Conservation (phyloP, 1,140 invertebrate genomes). For the Orchestia grillus region DNA sequence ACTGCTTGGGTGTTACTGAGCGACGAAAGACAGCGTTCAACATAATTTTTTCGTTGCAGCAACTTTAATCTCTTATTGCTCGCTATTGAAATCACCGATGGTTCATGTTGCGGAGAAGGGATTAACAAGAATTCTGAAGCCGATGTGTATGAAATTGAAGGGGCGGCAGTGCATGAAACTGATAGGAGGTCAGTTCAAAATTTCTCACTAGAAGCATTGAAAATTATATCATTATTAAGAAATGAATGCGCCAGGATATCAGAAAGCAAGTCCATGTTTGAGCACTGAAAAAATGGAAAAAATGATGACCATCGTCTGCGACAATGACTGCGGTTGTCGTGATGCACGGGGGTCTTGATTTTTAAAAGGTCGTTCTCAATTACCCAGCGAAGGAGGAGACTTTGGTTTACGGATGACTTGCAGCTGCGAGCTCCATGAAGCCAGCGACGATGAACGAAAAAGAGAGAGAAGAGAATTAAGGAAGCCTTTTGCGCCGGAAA, state of each 20-base stretch:
- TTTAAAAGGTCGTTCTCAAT: neutral
- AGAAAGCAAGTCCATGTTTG: neutral
- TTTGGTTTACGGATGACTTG: neutral
- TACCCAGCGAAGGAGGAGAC: neutral
- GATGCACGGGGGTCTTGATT: neutral
- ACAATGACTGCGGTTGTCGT: neutral
- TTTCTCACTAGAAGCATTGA: neutral
- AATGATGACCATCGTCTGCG: neutral
- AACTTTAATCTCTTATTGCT: no score
- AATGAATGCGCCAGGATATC: neutral
- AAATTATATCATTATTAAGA: neutral
- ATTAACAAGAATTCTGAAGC: no score
- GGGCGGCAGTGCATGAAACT: no score
- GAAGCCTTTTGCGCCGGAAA: neutral
- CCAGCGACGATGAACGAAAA: neutral
- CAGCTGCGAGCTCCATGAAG: neutral
- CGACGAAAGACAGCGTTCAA: no score
- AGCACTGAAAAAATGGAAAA: neutral
- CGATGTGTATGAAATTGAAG: no score
- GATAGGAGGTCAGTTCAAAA: neutral
- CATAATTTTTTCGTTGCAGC: no score
- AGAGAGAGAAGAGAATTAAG: neutral
- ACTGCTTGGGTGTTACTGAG: neutral
- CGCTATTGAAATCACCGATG: no score
- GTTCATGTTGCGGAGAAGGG: no score